These are phyloP conservation scores for Phengaris alcon DNA, from an alignment of 2,888 invertebrate genomes.

Conservation along the genomic window DNA sequence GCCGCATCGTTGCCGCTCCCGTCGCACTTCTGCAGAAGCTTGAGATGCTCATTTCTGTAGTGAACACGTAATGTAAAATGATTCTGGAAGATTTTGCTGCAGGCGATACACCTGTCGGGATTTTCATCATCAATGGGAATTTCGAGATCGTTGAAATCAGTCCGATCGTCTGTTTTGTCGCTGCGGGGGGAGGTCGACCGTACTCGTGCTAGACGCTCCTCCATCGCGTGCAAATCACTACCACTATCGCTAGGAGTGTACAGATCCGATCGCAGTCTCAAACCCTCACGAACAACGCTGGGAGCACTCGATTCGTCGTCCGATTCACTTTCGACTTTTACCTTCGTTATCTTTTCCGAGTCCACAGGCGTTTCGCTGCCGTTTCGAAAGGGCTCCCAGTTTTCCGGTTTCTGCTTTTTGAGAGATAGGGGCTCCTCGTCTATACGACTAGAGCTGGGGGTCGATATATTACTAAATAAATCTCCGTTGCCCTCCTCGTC, in stretches of 20 bases:
- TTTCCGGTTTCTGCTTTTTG: constrained; percentile 72
- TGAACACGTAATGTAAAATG: constrained; percentile 94
- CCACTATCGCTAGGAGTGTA: constrained; percentile 77
- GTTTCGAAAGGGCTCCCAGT: constrained; percentile 71
- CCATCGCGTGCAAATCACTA: constrained; percentile 73
- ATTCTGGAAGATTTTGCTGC: constrained; percentile 93
- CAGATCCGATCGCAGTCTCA: constrained; percentile 67
- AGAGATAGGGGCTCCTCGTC: constrained; percentile 70
- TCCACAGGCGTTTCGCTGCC: constrained; percentile 65
- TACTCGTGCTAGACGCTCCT: constrained; percentile 75
- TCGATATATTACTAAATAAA: constrained; percentile 68
- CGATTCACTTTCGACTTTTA: constrained; percentile 75
- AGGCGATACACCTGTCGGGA: constrained; percentile 90
- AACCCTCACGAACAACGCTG: constrained; percentile 71
- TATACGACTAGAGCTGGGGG: constrained; percentile 61
- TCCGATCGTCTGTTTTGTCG: constrained; percentile 64
- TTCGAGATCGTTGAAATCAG: constrained; percentile 80
- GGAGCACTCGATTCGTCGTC: constrained; percentile 74
- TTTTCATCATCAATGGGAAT: constrained; percentile 93
- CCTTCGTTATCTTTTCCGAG: constrained; percentile 62
- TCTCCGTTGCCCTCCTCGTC: constrained; percentile 72
- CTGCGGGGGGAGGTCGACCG: constrained; percentile 71
- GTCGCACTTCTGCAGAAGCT: constrained; percentile 92
- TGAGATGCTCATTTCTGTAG: constrained; percentile 94
- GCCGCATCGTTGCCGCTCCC: constrained; percentile 94